A percentile compares a stretch with the other conserved stretches of the same genome.
Conservation (phyloP, 2,888 invertebrate species). For the Pseudeuparius sepicola region DNA sequence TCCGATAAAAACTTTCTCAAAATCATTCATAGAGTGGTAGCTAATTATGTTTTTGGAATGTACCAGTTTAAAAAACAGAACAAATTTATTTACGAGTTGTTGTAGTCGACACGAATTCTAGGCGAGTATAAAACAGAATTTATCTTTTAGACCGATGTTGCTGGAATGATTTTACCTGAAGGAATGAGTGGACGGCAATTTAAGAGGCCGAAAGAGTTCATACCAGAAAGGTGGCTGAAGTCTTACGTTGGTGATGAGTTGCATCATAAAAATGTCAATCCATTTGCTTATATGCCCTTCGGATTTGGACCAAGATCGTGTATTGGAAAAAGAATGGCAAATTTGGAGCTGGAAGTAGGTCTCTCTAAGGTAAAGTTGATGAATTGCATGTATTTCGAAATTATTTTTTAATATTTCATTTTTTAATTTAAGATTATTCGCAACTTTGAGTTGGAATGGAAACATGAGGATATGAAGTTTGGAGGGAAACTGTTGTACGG, state of each 20-base stretch:
- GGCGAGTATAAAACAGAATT: too few relatives aligned
- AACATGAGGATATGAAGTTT: slow-evolving; percentile 28
- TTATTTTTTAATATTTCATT: too few relatives aligned
- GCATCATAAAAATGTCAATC: slow-evolving; percentile 36
- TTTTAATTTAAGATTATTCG: slow-evolving; percentile 17
- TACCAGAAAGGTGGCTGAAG: slow-evolving; percentile 32
- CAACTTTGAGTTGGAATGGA: slow-evolving; percentile 30
- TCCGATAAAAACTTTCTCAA: too few relatives aligned
- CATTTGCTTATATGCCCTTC: slow-evolving; percentile 55
- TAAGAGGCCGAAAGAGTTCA: slow-evolving; percentile 25
- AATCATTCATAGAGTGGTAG: too few relatives aligned
- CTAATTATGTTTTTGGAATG: too few relatives aligned
- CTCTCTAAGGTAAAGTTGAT: slow-evolving; percentile 29
- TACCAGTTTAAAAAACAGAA: too few relatives aligned
- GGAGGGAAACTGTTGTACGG: slow-evolving; percentile 24
- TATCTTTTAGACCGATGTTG: slow-evolving; percentile 23
- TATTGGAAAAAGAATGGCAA: slow-evolving; percentile 61
- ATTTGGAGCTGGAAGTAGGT: slow-evolving; percentile 42
- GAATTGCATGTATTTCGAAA: too few relatives aligned
- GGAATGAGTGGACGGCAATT: slow-evolving; percentile 19
- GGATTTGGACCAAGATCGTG: slow-evolving; percentile 60
- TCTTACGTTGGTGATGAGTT: slow-evolving; percentile 21
- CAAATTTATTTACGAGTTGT: too few relatives aligned
- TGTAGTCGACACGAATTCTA: too few relatives aligned
- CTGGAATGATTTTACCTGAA: slow-evolving; percentile 13